Conservation (phyloP, 2,797 vertebrate species). For the Pogonophryne albipinna region DNA sequence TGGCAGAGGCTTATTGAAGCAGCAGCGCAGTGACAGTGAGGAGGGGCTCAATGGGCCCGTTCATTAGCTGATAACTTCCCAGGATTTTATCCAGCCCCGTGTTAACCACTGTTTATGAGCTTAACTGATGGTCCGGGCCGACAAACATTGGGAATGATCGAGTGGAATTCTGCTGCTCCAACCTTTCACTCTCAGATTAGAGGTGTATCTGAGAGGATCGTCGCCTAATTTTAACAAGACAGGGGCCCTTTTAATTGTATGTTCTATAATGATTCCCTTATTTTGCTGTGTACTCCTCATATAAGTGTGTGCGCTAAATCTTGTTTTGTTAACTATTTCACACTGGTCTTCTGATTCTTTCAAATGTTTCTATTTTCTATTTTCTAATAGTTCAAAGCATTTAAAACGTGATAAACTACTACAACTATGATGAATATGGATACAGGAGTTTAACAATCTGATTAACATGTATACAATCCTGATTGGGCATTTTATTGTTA, state of each 20-base stretch:
- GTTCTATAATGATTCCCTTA: too few relatives aligned
- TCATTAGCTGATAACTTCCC: conserved; percentile 59
- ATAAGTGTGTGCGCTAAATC: too few relatives aligned
- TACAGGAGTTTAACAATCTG: neutral
- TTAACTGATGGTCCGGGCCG: conserved; percentile 24
- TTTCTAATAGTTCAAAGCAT: neutral
- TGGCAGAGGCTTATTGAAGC: conserved; percentile 57
- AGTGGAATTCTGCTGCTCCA: too few relatives aligned
- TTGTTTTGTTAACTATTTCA: too few relatives aligned
- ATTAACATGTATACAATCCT: neutral
- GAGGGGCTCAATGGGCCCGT: conserved; percentile 44
- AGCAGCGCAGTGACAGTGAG: conserved; percentile 42
- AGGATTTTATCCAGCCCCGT: conserved; percentile 39
- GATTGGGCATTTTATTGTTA: neutral
- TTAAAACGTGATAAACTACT: neutral
- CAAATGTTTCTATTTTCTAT: too few relatives aligned
- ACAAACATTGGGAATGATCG: conserved; percentile 1
- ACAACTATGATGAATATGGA: neutral
- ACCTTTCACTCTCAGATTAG: too few relatives aligned
- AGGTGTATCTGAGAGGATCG: too few relatives aligned
- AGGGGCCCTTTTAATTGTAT: too few relatives aligned
- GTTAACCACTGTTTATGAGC: conserved; percentile 50
- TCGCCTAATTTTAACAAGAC: too few relatives aligned
- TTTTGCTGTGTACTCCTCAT: too few relatives aligned
- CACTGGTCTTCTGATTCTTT: too few relatives aligned